Conservation (phyloP, 2,113 vertebrate genomes). For the Romanogobio albipinnatus region DNA sequence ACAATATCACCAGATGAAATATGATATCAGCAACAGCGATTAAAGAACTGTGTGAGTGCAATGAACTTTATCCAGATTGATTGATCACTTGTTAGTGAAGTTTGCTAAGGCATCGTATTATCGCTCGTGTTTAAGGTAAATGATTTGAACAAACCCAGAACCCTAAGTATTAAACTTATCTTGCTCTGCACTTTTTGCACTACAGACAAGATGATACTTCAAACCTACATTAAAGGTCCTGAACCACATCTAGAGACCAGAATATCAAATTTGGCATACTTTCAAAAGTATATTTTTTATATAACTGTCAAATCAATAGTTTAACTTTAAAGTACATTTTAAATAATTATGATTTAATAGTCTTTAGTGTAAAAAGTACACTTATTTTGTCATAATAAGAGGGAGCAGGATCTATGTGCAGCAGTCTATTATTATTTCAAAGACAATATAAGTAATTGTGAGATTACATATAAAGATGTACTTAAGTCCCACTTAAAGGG, state of each 20-base stretch:
- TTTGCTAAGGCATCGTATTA: neutral
- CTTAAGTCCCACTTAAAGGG: too few relatives aligned
- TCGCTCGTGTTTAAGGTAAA: neutral
- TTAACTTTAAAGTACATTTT: too few relatives aligned
- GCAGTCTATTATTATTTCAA: too few relatives aligned
- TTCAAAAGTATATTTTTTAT: too few relatives aligned
- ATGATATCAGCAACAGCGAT: neutral
- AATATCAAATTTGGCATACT: neutral
- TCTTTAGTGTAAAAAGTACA: too few relatives aligned
- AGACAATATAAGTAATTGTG: too few relatives aligned
- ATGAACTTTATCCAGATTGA: neutral
- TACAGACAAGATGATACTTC: neutral
- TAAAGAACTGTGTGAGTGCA: neutral
- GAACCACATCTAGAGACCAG: neutral
- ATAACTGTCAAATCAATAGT: too few relatives aligned
- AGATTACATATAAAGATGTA: too few relatives aligned
- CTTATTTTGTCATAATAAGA: too few relatives aligned
- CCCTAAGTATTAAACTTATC: neutral
- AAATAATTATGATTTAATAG: too few relatives aligned
- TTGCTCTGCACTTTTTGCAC: neutral
- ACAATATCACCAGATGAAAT: conserved; percentile 5
- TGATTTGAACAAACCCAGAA: neutral
- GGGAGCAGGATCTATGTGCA: too few relatives aligned
- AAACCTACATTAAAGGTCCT: neutral
- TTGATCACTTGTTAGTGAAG: neutral